A percentile compares a stretch with the other conserved stretches of the same genome.
phyloP scores from a whole-genome alignment of 2,888 invertebrate genomes.

The Cyrtodaria siliqua region DNA sequence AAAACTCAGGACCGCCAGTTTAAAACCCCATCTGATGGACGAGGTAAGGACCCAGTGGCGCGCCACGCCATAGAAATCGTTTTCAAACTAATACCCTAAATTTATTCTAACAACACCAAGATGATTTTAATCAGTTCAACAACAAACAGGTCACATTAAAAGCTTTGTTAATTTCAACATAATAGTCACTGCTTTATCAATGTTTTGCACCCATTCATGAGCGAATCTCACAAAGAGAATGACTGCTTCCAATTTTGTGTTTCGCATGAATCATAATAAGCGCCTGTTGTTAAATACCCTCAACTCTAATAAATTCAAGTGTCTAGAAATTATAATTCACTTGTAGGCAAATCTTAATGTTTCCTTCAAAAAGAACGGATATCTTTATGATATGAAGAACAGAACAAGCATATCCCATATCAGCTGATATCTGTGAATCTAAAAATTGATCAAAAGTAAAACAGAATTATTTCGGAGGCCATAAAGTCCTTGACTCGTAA shows the following conservation, averaged over 20 bases:
- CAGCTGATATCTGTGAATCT: not conserved
- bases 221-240: not conserved
- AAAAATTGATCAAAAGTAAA: conserved; percentile 37
- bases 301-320: conserved; percentile 18
- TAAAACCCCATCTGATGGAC: no score
- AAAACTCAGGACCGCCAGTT: no score
- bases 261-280: not conserved
- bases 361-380: not conserved
- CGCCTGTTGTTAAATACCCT: conserved; percentile 19
- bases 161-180: no score
- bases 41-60: no score
- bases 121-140: no score
- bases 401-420: conserved; percentile 7
- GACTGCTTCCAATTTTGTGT: conserved; percentile 1
- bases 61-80: no score
- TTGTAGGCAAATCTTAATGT: conserved; percentile 14
- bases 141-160: no score
- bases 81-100: no score
- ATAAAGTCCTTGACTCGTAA: conserved; percentile 35
- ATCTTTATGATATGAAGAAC: conserved; percentile 14
- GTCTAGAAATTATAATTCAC: conserved; percentile 21
- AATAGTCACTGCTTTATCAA: no score
- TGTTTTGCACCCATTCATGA: no score
- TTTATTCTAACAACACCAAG: no score
- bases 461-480: conserved; percentile 15